Evolutionary conservation across 2,113 vertebrate species (phyloP), one percentile per base, ranked within the genome.

Genomic region (Alligator mississippiensis): DNA sequence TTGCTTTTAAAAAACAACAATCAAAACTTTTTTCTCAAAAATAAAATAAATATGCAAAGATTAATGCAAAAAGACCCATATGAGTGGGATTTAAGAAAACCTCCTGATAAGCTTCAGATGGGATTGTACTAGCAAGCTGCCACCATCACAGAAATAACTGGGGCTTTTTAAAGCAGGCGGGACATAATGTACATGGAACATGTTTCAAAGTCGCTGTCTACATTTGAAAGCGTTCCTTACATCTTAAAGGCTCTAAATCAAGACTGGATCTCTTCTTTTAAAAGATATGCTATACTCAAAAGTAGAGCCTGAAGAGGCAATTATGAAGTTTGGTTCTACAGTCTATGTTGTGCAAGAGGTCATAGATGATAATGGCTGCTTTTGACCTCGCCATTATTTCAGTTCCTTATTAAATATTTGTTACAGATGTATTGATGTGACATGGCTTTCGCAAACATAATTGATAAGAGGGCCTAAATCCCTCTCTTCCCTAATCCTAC

Each of bases 61-160:
- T 86, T 90, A 85, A 92, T 87, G 82, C 60, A 59, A 4, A 0
- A 22, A 72, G 59, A 72, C 59, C 64, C 89, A 78, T 88, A 25
- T 85, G 80, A 38, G 25, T 54, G 72, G 62, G 54, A 93, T 80
- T 88, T 24, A 90, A 79, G 82, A 74, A 94, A 96, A 94, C 92
- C 81, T 96, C 84, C 78, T 87, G 90, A 89, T 94, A 88, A 95
- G 85, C 85, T 88, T 90, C 92, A 95, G 88, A 90, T 96, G 93
- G 54, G 84, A 55, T 7, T 83, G 4, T 86, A 94, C 90, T 92
- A 88, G 64, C 61, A n/a, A 3, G 28, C 82, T 84, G 95, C 96
- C 93, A 57, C 6, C n/a, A 93, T 85, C 93, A 87, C 77, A 80
- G 66, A 81, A 80, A 68, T 77, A 76, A 66, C 47, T 47, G 47